These are phyloP conservation scores for Macrocentrus cingulum DNA, from an alignment of 1,140 invertebrate species.

Conservation along the genomic window DNA sequence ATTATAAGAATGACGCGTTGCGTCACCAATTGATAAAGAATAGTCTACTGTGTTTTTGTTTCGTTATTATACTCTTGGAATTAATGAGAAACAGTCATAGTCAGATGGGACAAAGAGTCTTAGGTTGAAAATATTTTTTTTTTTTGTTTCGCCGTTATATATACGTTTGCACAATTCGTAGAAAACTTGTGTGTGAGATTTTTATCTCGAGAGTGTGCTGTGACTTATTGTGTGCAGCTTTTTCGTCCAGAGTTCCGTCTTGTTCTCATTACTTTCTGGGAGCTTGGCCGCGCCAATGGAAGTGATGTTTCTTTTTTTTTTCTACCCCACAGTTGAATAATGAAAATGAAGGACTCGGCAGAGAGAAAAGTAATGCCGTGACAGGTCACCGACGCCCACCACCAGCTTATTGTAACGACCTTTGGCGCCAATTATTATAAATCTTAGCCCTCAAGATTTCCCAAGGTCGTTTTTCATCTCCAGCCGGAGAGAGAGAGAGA, in stretches of 20 bases:
- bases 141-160: too few species aligned
- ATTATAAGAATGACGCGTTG: too few species aligned
- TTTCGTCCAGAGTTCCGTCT: too few species aligned
- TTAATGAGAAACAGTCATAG: background rate
- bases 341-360: slow-evolving; percentile 18
- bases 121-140: too few species aligned
- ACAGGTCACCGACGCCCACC: background rate
- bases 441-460: background rate
- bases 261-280: background rate
- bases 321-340: slow-evolving; percentile 21
- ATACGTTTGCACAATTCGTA: too few species aligned
- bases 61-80: background rate
- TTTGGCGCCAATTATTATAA: slow-evolving; percentile 14
- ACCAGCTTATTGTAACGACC: background rate
- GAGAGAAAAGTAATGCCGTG: slow-evolving; percentile 11
- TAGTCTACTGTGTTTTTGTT: background rate
- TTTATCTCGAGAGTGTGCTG: too few species aligned
- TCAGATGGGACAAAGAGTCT: background rate
- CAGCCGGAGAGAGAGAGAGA: background rate
- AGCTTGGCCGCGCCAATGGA: background rate
- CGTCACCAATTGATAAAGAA: too few species aligned
- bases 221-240: too few species aligned
- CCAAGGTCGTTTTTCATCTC: slow-evolving; percentile 1
- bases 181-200: too few species aligned
- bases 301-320: background rate